These are phyloP conservation scores for Maccullochella peelii DNA, from an alignment of 2,113 vertebrate genomes.

Conservation along the genomic window DNA sequence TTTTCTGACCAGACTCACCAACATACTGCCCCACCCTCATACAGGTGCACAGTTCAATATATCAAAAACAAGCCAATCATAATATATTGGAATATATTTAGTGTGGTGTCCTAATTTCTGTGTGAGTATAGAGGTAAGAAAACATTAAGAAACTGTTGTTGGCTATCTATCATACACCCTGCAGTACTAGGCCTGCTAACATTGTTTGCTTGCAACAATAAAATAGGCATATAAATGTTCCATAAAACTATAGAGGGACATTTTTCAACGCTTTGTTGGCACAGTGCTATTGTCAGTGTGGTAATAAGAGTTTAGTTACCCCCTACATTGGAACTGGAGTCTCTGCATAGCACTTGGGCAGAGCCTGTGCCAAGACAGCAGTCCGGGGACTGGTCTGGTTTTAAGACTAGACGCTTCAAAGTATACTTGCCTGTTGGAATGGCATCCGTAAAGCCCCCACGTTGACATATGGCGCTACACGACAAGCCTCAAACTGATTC, in stretches of 20 bases:
- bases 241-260: slow-evolving; percentile 38
- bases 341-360: slow-evolving; percentile 69
- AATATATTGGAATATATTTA: neutral
- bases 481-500: slow-evolving; percentile 98
- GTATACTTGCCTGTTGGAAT: slow-evolving; percentile 97
- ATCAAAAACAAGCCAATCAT: neutral
- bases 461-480: slow-evolving; percentile 98
- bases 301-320: slow-evolving; percentile 67
- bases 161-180: neutral
- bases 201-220: slow-evolving; percentile 22
- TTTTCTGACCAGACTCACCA: neutral
- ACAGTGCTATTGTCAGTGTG: slow-evolving; percentile 55
- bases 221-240: slow-evolving; percentile 21
- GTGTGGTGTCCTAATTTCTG: too few species aligned
- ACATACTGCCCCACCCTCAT: neutral
- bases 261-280: slow-evolving; percentile 62
- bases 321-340: slow-evolving; percentile 69
- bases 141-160: neutral
- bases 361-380: slow-evolving; percentile 76
- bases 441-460: slow-evolving; percentile 98
- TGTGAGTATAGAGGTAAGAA: neutral
- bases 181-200: slow-evolving; percentile 1
- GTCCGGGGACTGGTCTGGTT: slow-evolving; percentile 72
- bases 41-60: neutral
- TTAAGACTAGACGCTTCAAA: slow-evolving; percentile 74